Conservation (phyloP, 30 jellyfish, hydroid and myxozoan species). For the Turritopsis dohrnii region DNA sequence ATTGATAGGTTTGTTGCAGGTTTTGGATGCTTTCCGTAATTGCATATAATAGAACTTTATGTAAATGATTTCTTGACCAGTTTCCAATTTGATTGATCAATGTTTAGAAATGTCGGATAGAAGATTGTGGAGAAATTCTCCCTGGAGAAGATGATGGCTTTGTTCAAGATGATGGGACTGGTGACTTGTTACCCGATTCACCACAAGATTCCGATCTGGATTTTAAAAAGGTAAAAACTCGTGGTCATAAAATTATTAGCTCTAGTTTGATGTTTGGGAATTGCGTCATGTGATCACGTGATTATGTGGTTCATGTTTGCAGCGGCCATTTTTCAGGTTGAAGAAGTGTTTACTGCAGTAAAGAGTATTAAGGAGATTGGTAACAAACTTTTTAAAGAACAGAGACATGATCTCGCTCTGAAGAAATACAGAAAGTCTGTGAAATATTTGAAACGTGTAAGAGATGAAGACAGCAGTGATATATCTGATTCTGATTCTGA, state of each 20-base stretch:
- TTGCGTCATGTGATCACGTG: not conserved
- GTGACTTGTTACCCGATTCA: constrained; percentile 42
- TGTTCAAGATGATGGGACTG: constrained; percentile 43
- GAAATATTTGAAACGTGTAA: not conserved
- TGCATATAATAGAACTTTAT: no score
- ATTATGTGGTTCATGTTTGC: not conserved
- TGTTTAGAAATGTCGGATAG: constrained; percentile 28
- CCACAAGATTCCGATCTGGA: constrained; percentile 46
- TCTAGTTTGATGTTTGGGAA: not conserved
- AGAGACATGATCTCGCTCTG: constrained; percentile 10
- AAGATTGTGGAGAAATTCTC: constrained; percentile 40
- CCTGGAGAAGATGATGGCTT: constrained; percentile 51
- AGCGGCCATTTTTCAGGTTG: not conserved
- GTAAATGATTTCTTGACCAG: no score
- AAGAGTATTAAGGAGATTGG: constrained; percentile 30
- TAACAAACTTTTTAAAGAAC: constrained; percentile 18
- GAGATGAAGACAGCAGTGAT: not conserved
- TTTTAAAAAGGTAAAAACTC: constrained; percentile 15
- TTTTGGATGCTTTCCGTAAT: not conserved
- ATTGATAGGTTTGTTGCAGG: not conserved
- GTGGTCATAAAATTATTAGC: no score
- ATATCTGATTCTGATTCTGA: constrained; percentile 2
- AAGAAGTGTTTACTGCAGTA: constrained; percentile 26
- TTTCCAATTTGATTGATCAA: not conserved
- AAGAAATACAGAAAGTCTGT: constrained; percentile 22